Percentiles rank a stretch among this genome's conserved stretches.
Evolutionary conservation across 2,113 vertebrate species (phyloP).

Genomic region (Scomber colias): DNA sequence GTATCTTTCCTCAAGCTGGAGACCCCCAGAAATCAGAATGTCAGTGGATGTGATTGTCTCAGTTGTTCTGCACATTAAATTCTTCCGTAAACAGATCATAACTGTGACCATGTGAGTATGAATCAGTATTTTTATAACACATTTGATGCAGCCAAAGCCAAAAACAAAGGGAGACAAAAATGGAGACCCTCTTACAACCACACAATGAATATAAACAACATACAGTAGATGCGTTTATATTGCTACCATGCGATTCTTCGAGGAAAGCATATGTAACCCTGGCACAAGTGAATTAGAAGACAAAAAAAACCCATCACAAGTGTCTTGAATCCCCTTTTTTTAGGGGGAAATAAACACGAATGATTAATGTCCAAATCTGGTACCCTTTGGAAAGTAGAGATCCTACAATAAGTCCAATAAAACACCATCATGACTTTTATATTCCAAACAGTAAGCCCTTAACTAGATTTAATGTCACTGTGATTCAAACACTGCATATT

Average conservation of each 20-base stretch:
- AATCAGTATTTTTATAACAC: too few relatives aligned
- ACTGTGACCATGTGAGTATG: not conserved
- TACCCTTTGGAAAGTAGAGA: not conserved
- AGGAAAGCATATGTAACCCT: conserved; percentile 8
- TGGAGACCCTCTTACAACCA: not conserved
- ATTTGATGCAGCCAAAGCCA: not conserved
- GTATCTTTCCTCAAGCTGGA: not conserved
- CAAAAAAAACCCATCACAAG: not conserved
- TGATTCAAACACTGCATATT: conserved; percentile 25
- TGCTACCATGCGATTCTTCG: conserved; percentile 9
- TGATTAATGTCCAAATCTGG: conserved; percentile 25
- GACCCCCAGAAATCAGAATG: not conserved
- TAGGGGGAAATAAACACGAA: conserved; percentile 17
- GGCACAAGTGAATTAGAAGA: conserved; percentile 24
- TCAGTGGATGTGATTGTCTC: not conserved
- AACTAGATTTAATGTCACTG: conserved; percentile 12
- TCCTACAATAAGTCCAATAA: not conserved
- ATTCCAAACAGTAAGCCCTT: conserved; percentile 27
- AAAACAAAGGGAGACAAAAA: not conserved
- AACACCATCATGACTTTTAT: conserved; percentile 18
- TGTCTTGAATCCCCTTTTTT: not conserved
- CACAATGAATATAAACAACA: not conserved
- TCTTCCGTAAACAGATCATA: conserved; percentile 11
- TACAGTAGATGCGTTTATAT: not conserved
- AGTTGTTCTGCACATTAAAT: conserved; percentile 1